Percentiles rank a stretch among this genome's conserved stretches.
Evolutionary conservation across 2,888 invertebrate genomes (phyloP).

Genomic region (Eupeodes latifasciatus): DNA sequence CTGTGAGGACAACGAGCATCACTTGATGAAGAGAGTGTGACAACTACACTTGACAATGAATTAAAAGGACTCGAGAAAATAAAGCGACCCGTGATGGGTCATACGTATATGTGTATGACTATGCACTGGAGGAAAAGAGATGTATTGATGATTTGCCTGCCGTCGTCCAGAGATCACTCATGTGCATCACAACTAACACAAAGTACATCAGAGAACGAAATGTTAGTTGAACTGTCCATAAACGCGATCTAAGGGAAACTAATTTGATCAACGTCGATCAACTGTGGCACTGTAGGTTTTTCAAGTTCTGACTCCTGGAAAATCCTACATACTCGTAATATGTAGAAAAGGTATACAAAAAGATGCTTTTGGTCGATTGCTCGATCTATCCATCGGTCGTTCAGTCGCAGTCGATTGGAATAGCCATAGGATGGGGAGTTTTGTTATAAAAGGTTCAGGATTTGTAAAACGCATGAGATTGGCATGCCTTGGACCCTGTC

Average conservation of each 20-base stretch:
- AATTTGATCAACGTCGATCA: slow-evolving; percentile 82
- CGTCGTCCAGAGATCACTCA: slow-evolving; percentile 26
- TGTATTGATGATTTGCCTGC: slow-evolving; percentile 57
- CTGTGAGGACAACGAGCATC: neutral
- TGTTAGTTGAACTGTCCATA: slow-evolving; percentile 80
- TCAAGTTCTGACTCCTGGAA: slow-evolving; percentile 57
- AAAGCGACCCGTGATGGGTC: slow-evolving; percentile 31
- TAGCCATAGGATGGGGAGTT: slow-evolving; percentile 11
- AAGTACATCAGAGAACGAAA: slow-evolving; percentile 11
- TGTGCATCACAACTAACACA: neutral
- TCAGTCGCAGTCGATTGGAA: neutral
- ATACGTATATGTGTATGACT: neutral
- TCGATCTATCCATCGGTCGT: neutral
- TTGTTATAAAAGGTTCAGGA: neutral
- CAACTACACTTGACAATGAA: slow-evolving; percentile 34
- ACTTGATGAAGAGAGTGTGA: slow-evolving; percentile 26
- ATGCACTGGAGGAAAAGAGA: neutral
- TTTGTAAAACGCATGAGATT: slow-evolving; percentile 42
- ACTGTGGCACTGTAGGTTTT: slow-evolving; percentile 78
- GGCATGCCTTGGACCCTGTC: slow-evolving; percentile 20
- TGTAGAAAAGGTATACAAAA: neutral
- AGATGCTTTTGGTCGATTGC: neutral
- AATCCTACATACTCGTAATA: neutral
- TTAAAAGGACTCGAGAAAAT: slow-evolving; percentile 14
- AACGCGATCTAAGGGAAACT: slow-evolving; percentile 83